Evolutionary conservation across 2,888 invertebrate genomes (phyloP).

Genomic region (Elmis aenea): DNA sequence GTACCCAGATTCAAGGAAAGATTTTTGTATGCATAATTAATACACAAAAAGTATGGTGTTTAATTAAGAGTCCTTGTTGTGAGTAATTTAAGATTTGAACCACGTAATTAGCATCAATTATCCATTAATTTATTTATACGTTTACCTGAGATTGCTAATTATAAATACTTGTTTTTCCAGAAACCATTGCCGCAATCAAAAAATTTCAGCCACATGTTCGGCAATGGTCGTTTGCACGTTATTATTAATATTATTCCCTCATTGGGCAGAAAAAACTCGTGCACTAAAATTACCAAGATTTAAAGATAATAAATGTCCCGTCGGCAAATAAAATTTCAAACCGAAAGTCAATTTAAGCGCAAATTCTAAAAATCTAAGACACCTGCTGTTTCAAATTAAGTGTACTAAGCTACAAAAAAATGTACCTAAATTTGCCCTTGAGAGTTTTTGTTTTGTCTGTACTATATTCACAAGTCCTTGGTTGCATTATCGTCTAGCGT

Average conservation of each 20-base stretch:
- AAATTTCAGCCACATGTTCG: constrained; percentile 2
- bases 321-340: constrained; percentile 24
- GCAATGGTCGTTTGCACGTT: not conserved
- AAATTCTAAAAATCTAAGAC: constrained; percentile 16
- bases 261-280: constrained; percentile 8
- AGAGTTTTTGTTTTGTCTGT: constrained; percentile 19
- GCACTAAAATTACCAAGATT: constrained; percentile 14
- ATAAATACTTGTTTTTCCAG: constrained; percentile 2
- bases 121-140: constrained; percentile 5
- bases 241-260: constrained; percentile 8
- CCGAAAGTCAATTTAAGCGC: no score
- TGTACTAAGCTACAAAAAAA: constrained; percentile 16
- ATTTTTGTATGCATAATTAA: constrained; percentile 7
- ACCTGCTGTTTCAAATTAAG: constrained; percentile 20
- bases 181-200: constrained; percentile 5
- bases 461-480: constrained; percentile 16
- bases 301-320: constrained; percentile 22
- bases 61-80: constrained; percentile 8
- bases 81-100: constrained; percentile 3
- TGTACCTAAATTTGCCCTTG: constrained; percentile 21
- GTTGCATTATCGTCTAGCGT: no score
- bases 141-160: constrained; percentile 6
- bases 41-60: constrained; percentile 3
- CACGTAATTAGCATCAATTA: constrained; percentile 5
- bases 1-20: constrained; percentile 7